Evolutionary conservation across 2,888 invertebrate genomes (phyloP), one percentile per base, ranked within the genome.

Genomic region (Leptura quadrifasciata): DNA sequence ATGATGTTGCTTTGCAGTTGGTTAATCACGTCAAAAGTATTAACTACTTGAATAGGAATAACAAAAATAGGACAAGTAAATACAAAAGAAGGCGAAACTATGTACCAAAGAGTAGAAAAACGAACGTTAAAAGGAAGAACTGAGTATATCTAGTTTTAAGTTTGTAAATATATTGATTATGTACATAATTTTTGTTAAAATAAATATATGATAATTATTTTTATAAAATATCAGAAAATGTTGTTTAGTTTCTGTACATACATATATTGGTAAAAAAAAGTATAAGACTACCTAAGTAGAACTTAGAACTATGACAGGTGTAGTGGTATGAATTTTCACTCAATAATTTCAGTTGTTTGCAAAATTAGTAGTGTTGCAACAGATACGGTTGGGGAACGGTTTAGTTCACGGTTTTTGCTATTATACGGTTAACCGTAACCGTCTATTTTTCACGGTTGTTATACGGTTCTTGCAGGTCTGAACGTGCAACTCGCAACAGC

Each of bases 21-120:
- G 84, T 90, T 0, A 88, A 89, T 79, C 89, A 90, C 83, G 90
- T 89, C 6, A 86, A 86, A 83, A 84, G 85, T 58, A 86, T 88
- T 52, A 85, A 87, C 74, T 86, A 85, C 79, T 78, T 88, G 39
- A 83, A 81, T 68, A 77, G 63, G 64, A 85, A 20, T 54, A 83
- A 78, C 39, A 81, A 73, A 60, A 76, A 77, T 21, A 79, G 61
- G 1, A 80, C 79, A 24, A 80, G 76, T 20, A 80, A 85, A 72
- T 84, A 85, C 72, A 85, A 77, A 60, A 81, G 82, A 76, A 77
- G 80, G 67, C 74, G 82, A 71, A 84, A 76, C 39, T 82, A 82
- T 70, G 27, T 76, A 20, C 67, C 80, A 47, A 83, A 74, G 74
- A 69, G 72, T 20, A 79, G 80, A 73, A 79, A 72, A 69, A 60